Evolutionary conservation across 2,888 invertebrate genomes (phyloP).

Genomic region (Diarsia brunnea): DNA sequence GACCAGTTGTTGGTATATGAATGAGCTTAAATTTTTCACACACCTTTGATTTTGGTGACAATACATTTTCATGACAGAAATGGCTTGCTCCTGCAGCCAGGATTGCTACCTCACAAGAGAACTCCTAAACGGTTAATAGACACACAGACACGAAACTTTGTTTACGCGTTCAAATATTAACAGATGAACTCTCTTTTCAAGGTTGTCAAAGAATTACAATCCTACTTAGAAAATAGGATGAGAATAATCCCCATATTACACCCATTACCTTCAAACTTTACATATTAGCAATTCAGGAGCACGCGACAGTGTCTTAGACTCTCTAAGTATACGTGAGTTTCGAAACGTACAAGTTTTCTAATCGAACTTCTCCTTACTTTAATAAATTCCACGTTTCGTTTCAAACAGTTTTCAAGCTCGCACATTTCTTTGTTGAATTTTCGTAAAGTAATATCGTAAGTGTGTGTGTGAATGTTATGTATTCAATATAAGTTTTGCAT

Average conservation of each 20-base stretch:
- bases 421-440: constrained; percentile 17
- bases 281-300: constrained; percentile 42
- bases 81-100: no score
- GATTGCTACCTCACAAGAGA: no score
- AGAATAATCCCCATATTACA: constrained; percentile 15
- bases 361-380: constrained; percentile 39
- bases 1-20: no score
- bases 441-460: constrained; percentile 11
- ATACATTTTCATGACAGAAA: no score
- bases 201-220: background rate
- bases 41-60: no score
- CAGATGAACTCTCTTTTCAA: background rate
- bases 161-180: no score
- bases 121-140: no score
- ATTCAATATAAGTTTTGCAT: constrained; percentile 36
- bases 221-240: background rate
- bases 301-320: constrained; percentile 8
- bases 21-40: no score
- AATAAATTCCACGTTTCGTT: constrained; percentile 36
- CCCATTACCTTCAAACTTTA: constrained; percentile 39
- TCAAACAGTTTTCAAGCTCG: constrained; percentile 10
- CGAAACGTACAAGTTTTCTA: constrained; percentile 45
- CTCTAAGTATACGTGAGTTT: constrained; percentile 12
- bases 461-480: constrained; percentile 22
- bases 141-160: no score